phyloP scores from a whole-genome alignment of 2,797 vertebrate genomes.

The Ispidina lecontei region DNA sequence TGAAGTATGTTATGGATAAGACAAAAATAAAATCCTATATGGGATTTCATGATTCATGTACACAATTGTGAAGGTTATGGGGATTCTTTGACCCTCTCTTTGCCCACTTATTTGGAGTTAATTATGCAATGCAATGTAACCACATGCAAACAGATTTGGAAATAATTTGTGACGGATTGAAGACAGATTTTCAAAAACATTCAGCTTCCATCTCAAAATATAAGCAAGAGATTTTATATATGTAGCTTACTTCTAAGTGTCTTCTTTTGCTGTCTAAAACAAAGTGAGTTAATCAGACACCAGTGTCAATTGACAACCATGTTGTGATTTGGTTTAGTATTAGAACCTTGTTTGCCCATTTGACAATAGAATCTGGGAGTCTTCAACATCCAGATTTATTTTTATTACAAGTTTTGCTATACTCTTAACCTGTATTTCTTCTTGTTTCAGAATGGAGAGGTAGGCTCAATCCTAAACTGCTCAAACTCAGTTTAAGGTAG shows the following conservation, averaged over 20 bases:
- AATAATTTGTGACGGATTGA: not conserved
- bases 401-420: not conserved
- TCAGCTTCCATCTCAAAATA: not conserved
- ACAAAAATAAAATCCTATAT: not conserved
- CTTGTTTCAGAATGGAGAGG: slow-evolving; percentile 88
- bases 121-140: not conserved
- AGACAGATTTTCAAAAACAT: not conserved
- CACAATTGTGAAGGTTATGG: not conserved
- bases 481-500: slow-evolving; percentile 72
- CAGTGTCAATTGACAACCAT: not conserved
- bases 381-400: not conserved
- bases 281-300: not conserved
- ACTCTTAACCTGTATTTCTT: slow-evolving; percentile 55
- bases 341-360: not conserved
- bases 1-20: not conserved
- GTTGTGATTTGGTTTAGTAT: not conserved
- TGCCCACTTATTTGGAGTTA: not conserved
- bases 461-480: slow-evolving; percentile 75
- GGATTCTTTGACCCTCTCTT: not conserved
- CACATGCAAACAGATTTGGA: not conserved
- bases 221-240: not conserved
- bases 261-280: not conserved
- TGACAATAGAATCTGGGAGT: not conserved
- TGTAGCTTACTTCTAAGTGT: not conserved
- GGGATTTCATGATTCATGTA: not conserved